Conservation (phyloP, 2,113 vertebrate species). For the Spilogale gracilis region DNA sequence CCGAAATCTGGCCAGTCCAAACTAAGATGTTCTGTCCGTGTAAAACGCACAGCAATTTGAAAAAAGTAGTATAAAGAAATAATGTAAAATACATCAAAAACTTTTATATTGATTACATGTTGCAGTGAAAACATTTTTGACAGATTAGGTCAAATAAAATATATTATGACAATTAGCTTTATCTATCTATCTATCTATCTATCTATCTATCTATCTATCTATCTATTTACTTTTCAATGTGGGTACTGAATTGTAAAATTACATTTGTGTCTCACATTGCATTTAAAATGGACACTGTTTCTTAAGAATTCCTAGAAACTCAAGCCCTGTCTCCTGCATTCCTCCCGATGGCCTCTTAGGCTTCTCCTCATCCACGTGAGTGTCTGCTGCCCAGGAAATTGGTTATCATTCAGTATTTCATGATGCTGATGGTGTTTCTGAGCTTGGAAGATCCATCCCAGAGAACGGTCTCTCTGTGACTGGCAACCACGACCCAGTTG, state of each 20-base stretch:
- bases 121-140: neutral
- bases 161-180: neutral
- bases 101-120: neutral
- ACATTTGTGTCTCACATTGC: rapidly evolving
- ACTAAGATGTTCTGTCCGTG: neutral
- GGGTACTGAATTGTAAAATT: neutral
- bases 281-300: neutral
- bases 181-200: neutral
- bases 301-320: neutral
- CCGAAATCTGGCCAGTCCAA: neutral
- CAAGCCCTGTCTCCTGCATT: rapidly evolving
- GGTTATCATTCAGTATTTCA: neutral
- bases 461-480: neutral
- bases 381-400: rapidly evolving
- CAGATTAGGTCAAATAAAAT: neutral
- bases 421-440: neutral
- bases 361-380: too few relatives aligned
- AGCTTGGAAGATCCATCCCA: rapidly evolving
- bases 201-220: too few relatives aligned
- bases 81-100: neutral
- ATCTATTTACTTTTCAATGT: neutral
- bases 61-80: neutral
- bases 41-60: neutral
- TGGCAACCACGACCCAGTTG: neutral
- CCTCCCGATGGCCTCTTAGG: rapidly evolving